Base-by-base conservation (phyloP, 2,797 vertebrate genomes). In the Streptopelia turtur region DNA sequence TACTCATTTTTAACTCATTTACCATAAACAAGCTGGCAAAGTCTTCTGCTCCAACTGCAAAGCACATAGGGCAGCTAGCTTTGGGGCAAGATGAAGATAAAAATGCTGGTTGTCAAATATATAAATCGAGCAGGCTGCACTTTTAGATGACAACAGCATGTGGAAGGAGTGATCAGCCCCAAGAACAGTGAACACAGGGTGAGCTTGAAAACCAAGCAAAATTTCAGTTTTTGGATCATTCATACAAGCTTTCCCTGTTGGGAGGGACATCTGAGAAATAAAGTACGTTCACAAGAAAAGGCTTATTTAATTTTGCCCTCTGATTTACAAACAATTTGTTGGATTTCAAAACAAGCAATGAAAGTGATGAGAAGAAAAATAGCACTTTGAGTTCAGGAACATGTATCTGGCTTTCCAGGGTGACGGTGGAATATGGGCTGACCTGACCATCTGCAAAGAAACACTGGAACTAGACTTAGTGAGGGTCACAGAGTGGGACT, bases 81-180 rank as follows among this genome's bases (percentile, higher is more conserved):
- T 49, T 13, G 50, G 45, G 41, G 45, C 21, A 43, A 68, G 31
- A 53, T 0, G 9, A 33, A 52, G 28, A 35, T 25, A 39, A 83
- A 80, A 83, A 8, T 0, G 0, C 16, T 45, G 13, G 2, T 21
- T 68, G 2, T 43, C 37, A 55, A 60, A 39, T 53, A 49, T 5
- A 17, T 37, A 39, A 72, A 61, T 72, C 5, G 52, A 78, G 10
- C 55, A 52, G 25, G n/a, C 55, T 61, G 70, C 10, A 45, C 9
- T 18, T 27, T 33, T 24, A 49, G 9, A 27, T 5, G 24, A 16
- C 15, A 1, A 16, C 49, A 53, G 50, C 23, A 41, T 1, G 1
- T 22, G 52, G 74, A 84, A 85, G 31, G 11, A 56, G 6, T 14
- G 17, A 61, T 45, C 16, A 61, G 33, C 33, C 47, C 23, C 61